Evolutionary conservation across 2,797 vertebrate species (phyloP), one percentile per base, ranked within the genome.

Genomic region (Falco peregrinus): DNA sequence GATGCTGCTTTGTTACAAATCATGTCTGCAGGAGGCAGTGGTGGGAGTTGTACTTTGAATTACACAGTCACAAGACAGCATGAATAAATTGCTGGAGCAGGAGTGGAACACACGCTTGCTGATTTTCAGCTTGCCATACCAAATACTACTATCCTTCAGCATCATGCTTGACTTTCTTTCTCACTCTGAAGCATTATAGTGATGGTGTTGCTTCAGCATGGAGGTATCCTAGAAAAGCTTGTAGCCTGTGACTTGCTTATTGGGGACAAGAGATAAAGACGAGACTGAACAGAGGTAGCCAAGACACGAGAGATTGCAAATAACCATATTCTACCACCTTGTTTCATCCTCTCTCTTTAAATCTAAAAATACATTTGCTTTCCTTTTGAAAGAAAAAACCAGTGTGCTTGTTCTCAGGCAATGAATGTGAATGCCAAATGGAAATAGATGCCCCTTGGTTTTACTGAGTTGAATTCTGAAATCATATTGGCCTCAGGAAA

Each of bases 11-110:
- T 89, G 47, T 89, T 93, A 79, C 16, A 73, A 68, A 73, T 69
- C 20, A 11, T 75, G 33, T 87, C 91, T 87, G 87, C 93, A 87
- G 74, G 69, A 97, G 89, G 54, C 84, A 94, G 50, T 35, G 47
- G 47, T 93, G 51, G 54, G 87, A 94, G 64, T 76, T 79, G 56
- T 22, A 13, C 29, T 89, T 87, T 47, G 56, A 76, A 84, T 79
- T 4, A 84, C 20, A 37, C 56, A 70, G 59, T 67, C 87, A 92
- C 35, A 65, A 90, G 77, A 73, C 16, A 76, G 59, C 1, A 5
- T 84, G 67, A 93, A 53, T 69, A 87, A 65, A 7, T 43, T 84
- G 47, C 28, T 82, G 59, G 24, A 84, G 54, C 22, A 56, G 45
- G 61, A 90, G 20, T 16, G 31, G 45, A 80, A 48, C 11, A 64